Percentiles rank a stretch among this genome's conserved stretches.
phyloP scores from a whole-genome alignment of 2,113 vertebrate genomes.

The Galeopterus variegatus region DNA sequence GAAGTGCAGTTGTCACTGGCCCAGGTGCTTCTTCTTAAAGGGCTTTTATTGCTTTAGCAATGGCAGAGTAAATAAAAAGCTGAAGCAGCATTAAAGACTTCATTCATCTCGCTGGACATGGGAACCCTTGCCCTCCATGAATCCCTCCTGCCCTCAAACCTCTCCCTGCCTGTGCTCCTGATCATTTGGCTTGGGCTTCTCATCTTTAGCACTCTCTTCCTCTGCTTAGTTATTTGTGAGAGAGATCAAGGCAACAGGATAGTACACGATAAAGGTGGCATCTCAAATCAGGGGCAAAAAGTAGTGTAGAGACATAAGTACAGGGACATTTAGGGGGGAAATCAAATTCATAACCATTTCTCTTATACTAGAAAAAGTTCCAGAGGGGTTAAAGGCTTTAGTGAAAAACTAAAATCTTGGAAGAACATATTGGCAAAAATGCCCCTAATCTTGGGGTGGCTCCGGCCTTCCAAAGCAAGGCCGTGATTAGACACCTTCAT shows the following conservation, averaged over 20 bases:
- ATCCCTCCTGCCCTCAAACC: not conserved
- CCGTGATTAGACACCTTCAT: accelerated
- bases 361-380: not conserved
- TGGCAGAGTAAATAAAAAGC: not conserved
- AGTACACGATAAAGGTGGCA: too few species aligned
- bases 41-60: not conserved
- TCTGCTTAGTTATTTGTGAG: not conserved
- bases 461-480: not conserved
- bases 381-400: not conserved
- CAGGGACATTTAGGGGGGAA: too few species aligned
- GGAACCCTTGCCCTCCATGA: not conserved
- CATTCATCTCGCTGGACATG: not conserved
- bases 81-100: not conserved
- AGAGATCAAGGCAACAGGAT: not conserved
- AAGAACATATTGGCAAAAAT: not conserved
- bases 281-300: not conserved
- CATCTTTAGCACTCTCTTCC: not conserved
- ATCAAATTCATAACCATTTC: not conserved
- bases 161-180: not conserved
- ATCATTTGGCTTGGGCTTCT: not conserved
- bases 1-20: too few species aligned
- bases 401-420: not conserved
- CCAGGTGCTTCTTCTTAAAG: not conserved
- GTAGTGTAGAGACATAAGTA: not conserved
- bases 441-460: not conserved